Base-by-base conservation (phyloP, 2,113 vertebrate species). In the Chauna torquata region DNA sequence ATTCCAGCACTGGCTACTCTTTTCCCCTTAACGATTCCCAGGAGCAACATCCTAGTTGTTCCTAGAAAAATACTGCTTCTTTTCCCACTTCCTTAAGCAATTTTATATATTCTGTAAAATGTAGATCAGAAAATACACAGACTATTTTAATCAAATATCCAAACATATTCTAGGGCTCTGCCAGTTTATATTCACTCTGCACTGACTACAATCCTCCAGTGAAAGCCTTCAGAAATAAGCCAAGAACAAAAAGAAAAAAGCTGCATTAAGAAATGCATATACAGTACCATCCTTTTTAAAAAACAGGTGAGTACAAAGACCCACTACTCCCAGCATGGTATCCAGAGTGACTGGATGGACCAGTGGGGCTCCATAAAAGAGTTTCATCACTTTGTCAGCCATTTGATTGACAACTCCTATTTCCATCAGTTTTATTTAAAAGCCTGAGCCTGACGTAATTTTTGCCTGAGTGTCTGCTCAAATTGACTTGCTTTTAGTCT, bases 91-190 rank as follows among this genome's bases (percentile, higher is more conserved):
- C 59, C 52, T 76, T 44, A 49, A 18, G 57, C 30, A 68, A 16
- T 17, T 80, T 58, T 61, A 38, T 78, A 47, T 61, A 86, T 77
- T 86, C 94, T 71, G 47, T 72, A 92, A 93, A 96, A 96, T 50
- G 75, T 45, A 59, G 91, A 96, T 93, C 95, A 96, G 82, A 95
- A 97, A 97, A 91, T 68, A 77, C 91, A 78, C 80, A n/a, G 58
- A 71, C 36, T 79, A 83, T 83, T 89, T 88, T 88, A 75, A 95
- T 49, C 72, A 96, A 86, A 94, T 38, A 69, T 47, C 90, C 87
- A 92, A 86, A 97, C 18, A 65, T 52, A 90, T 83, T 90, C 55
- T 36, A 94, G 65, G 84, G 76, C 77, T 87, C 65, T 83, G 84
- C 74, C 89, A 92, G 78, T 66, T 96, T n/a, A 88, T 72, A 52